Percentiles rank a stretch among this genome's conserved stretches.
These are phyloP conservation scores for Semnornis frantzii DNA, from an alignment of 2,113 vertebrate species.

Conservation along the genomic window DNA sequence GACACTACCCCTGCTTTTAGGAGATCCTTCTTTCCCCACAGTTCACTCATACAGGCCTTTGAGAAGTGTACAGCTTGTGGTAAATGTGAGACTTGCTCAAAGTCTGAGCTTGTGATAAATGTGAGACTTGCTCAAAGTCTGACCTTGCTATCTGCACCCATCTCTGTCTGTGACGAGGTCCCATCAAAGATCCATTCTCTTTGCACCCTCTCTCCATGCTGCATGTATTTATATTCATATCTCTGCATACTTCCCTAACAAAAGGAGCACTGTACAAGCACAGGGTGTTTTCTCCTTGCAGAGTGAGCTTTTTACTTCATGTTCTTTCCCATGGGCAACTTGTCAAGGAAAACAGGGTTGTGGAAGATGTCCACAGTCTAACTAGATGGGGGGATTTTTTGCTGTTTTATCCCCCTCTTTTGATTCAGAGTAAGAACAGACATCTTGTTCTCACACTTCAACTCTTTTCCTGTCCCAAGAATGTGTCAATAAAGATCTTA, in stretches of 20 bases:
- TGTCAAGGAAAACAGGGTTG: constrained; percentile 33
- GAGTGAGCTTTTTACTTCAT: background rate
- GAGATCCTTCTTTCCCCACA: background rate
- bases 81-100: background rate
- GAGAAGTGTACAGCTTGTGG: background rate
- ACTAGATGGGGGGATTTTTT: background rate
- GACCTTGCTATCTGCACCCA: constrained; percentile 6
- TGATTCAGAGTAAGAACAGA: constrained; percentile 44
- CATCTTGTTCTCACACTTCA: background rate
- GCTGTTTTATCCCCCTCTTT: constrained; percentile 20
- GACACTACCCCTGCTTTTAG: background rate
- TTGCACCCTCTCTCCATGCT: background rate
- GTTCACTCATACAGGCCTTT: background rate
- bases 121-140: constrained; percentile 5
- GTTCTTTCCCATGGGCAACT: background rate
- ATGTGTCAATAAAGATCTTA: constrained; percentile 43
- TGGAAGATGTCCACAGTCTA: constrained; percentile 11
- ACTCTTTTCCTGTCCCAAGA: background rate
- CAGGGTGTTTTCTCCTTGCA: background rate
- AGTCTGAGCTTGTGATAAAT: background rate
- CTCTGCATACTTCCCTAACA: background rate
- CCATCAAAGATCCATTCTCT: constrained; percentile 13
- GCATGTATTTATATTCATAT: background rate
- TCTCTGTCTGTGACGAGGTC: background rate
- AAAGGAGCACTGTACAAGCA: constrained; percentile 24